phyloP scores from a whole-genome alignment of 2,113 vertebrate species.

The Trogon melanurus region DNA sequence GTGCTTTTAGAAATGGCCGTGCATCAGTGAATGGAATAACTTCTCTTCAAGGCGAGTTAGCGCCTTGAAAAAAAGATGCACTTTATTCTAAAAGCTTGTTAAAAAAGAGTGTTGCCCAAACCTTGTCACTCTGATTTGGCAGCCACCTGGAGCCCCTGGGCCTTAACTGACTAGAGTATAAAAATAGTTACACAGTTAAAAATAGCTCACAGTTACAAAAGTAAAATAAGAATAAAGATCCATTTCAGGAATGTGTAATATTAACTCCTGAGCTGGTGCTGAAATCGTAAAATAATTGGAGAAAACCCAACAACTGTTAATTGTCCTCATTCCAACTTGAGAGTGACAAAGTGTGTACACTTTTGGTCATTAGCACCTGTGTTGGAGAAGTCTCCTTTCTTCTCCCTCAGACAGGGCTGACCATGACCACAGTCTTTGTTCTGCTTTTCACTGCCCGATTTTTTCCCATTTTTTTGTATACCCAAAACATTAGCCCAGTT shows the following conservation, averaged over 20 bases:
- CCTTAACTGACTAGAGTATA: neutral
- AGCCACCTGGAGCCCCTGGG: neutral
- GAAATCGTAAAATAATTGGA: neutral
- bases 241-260: neutral
- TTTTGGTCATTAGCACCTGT: accelerated
- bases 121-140: neutral
- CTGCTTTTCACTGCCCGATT: neutral
- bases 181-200: neutral
- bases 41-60: neutral
- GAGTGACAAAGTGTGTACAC: neutral
- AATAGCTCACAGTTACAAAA: neutral
- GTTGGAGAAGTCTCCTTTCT: neutral
- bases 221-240: neutral
- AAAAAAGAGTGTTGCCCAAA: neutral
- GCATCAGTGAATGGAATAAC: neutral
- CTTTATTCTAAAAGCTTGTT: neutral
- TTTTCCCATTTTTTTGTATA: neutral
- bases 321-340: neutral
- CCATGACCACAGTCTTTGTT: neutral
- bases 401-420: neutral
- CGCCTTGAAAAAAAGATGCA: neutral
- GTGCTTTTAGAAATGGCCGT: neutral
- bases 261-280: neutral
- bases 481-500: neutral
- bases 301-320: neutral